Percentiles rank a stretch among this genome's conserved stretches.
Evolutionary conservation across 1,140 invertebrate species (phyloP).

Genomic region (Drosophila bocqueti): DNA sequence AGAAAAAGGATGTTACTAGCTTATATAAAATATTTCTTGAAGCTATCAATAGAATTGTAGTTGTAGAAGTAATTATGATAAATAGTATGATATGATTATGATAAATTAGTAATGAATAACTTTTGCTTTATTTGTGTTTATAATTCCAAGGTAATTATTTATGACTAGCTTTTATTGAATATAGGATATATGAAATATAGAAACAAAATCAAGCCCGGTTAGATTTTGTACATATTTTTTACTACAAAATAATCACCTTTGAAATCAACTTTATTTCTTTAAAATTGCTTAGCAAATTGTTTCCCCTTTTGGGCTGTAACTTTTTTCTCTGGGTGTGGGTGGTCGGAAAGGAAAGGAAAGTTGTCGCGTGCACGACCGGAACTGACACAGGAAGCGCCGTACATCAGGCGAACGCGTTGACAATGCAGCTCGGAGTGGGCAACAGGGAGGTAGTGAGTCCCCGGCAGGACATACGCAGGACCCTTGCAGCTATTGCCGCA

Average conservation of each 20-base stretch:
- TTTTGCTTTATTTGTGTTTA: too few species aligned
- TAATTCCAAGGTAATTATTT: too few species aligned
- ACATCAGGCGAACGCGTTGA: conserved; percentile 83
- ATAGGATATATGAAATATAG: too few species aligned
- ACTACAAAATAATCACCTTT: too few species aligned
- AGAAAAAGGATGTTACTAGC: neutral
- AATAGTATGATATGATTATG: too few species aligned
- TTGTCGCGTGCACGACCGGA: conserved; percentile 81
- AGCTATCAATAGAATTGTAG: neutral
- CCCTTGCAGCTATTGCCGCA: conserved; percentile 63
- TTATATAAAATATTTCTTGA: neutral
- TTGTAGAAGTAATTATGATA: neutral
- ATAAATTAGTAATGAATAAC: too few species aligned
- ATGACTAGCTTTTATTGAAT: too few species aligned
- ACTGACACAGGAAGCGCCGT: conserved; percentile 78
- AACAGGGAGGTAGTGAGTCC: neutral
- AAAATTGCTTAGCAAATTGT: neutral
- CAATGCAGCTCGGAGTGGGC: conserved; percentile 56
- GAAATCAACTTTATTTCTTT: neutral
- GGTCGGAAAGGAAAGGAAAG: conserved; percentile 53
- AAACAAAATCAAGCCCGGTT: too few species aligned
- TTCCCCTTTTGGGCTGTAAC: neutral
- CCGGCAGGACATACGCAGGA: conserved; percentile 62
- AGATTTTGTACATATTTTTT: too few species aligned
- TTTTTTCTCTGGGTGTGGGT: conserved; percentile 6